Evolutionary conservation across 2,797 vertebrate species (phyloP), one percentile per base, ranked within the genome.

Genomic region (Alcedo quadribrachys): DNA sequence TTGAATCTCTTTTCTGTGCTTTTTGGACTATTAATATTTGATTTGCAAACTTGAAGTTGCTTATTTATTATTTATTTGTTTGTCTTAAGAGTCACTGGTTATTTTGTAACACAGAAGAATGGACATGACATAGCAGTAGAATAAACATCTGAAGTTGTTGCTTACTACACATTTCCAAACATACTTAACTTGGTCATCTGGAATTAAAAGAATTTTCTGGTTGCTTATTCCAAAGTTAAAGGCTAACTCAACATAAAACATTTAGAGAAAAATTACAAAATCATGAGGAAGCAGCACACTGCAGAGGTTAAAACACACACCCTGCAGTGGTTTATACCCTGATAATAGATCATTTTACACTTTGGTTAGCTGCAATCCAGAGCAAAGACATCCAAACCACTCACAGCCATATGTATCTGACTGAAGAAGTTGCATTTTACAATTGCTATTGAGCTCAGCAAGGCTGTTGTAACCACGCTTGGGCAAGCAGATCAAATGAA

Each of bases 281-380:
- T n/a, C 2, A 14, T 13, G 15, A 74, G 33, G 42, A 70, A 75
- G 27, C 55, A 42, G 5, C 27, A 46, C 25, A 20, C 13, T 43
- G 53, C 67, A 3, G 75, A 81, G n/a, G 32, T 35, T 35, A 75
- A 71, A n/a, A 53, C 21, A 50, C 0, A 3, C 0, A 0, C 27
- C 18, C 55, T 24, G 14, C 19, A 45, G 30, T 35, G 27, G 20
- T 27, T 89, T 63, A 67, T 8, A 40, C 4, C 12, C 45, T 32
- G 30, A 12, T 25, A 92, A 80, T 0, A 50, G 5, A 86, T 53
- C 12, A 37, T 28, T 63, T 70, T 28, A 53, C 35, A 35, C 0
- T 8, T 30, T 33, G 46, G 5, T 62, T 80, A 70, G 53, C 21
- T 82, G 22, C 48, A 74, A 11, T 6, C 12, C 24, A 89, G 15